phyloP scores from a whole-genome alignment of 2,888 invertebrate species.

The Helobdella robusta region DNA sequence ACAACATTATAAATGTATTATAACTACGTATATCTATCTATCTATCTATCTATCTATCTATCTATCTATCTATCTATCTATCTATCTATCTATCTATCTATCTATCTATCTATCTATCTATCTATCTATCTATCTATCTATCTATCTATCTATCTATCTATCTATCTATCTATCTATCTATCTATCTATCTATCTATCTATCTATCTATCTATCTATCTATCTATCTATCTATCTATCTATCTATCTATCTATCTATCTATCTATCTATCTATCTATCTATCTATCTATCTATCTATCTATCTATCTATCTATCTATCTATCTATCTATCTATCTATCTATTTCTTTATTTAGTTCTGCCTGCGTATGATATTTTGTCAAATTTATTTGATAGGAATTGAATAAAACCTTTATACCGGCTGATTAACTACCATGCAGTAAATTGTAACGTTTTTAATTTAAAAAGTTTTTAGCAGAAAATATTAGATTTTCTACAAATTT shows the following conservation, averaged over 20 bases:
- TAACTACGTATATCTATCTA: neutral
- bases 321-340: conserved; percentile 2
- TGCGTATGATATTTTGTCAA: no score
- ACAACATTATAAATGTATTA: no score
- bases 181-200: conserved; percentile 2
- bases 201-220: conserved; percentile 2
- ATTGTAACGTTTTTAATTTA: no score
- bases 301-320: conserved; percentile 2
- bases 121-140: conserved; percentile 2
- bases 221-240: conserved; percentile 2
- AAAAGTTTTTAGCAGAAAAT: no score
- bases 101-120: conserved; percentile 2
- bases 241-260: conserved; percentile 2
- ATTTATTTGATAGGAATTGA: no score
- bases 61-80: conserved; percentile 2
- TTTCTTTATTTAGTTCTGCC: no score
- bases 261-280: conserved; percentile 2
- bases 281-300: conserved; percentile 2
- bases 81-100: conserved; percentile 2
- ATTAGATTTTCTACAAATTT: no score
- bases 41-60: conserved; percentile 2
- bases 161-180: conserved; percentile 2
- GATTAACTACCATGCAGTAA: no score
- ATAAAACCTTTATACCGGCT: no score
- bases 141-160: conserved; percentile 2